Evolutionary conservation across 2,113 vertebrate species (phyloP).

Genomic region (Amblyornis subalaris): DNA sequence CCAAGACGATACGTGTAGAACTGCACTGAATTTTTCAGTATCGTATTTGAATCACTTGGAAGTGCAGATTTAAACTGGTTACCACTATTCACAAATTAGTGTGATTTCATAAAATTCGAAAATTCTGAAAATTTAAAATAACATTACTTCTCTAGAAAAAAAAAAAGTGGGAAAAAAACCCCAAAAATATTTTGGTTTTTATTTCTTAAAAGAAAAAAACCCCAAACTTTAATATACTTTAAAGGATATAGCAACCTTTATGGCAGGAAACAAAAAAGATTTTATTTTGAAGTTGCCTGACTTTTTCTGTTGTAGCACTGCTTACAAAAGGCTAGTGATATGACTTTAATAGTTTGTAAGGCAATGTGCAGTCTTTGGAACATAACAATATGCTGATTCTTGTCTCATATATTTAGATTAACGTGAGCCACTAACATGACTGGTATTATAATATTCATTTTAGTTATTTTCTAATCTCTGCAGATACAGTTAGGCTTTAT

Average conservation of each 20-base stretch:
- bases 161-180: rapidly evolving
- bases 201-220: not conserved
- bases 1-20: not conserved
- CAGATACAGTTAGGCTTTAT: not conserved
- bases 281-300: not conserved
- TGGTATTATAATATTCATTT: not conserved
- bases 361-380: not conserved
- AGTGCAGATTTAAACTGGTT: not conserved
- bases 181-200: rapidly evolving
- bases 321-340: not conserved
- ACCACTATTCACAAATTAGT: not conserved
- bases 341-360: not conserved
- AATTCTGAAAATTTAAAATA: not conserved
- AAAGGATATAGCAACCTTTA: not conserved
- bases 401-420: not conserved
- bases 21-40: not conserved
- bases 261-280: not conserved
- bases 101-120: not conserved
- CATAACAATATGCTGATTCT: not conserved
- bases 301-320: not conserved
- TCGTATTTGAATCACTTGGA: not conserved
- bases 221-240: not conserved
- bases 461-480: not conserved
- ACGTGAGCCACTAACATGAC: not conserved
- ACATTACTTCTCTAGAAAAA: not conserved